Percentiles rank a stretch among this genome's conserved stretches.
Conservation (phyloP, 2,797 vertebrate species). For the Galago senegalensis region DNA sequence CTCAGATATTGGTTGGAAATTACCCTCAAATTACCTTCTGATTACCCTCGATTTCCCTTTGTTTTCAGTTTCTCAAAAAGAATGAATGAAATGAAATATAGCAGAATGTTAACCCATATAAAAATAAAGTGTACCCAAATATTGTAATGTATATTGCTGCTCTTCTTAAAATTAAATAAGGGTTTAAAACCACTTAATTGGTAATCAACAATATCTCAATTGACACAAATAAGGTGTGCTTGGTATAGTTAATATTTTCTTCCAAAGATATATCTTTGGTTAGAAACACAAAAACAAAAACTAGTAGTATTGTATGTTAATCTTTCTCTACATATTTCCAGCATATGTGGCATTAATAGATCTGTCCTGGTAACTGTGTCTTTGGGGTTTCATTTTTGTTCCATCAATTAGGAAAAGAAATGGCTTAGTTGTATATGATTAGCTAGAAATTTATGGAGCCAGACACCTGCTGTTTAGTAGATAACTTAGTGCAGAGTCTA, state of each 20-base stretch:
- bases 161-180: conserved; percentile 88
- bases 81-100: conserved; percentile 85
- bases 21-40: conserved; percentile 76
- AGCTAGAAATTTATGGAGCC: conserved; percentile 79
- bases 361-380: conserved; percentile 73
- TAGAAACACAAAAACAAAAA: conserved; percentile 77
- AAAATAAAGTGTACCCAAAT: conserved; percentile 89
- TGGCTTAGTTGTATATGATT: conserved; percentile 75
- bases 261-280: conserved; percentile 87
- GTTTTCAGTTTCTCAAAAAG: conserved; percentile 86
- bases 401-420: conserved; percentile 74
- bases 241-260: conserved; percentile 84
- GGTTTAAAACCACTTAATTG: conserved; percentile 80
- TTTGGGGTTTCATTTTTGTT: conserved; percentile 83
- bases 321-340: conserved; percentile 77
- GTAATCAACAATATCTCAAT: conserved; percentile 76
- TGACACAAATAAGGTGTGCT: conserved; percentile 79
- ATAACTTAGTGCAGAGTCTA: conserved; percentile 74
- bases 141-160: conserved; percentile 89
- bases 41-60: conserved; percentile 82
- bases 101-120: conserved; percentile 88
- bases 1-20: conserved; percentile 85
- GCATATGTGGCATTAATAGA: conserved; percentile 71
- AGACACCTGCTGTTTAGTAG: conserved; percentile 75
- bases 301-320: conserved; percentile 72